Evolutionary conservation across 1,140 invertebrate species (phyloP).

Genomic region (Campodea augens): DNA sequence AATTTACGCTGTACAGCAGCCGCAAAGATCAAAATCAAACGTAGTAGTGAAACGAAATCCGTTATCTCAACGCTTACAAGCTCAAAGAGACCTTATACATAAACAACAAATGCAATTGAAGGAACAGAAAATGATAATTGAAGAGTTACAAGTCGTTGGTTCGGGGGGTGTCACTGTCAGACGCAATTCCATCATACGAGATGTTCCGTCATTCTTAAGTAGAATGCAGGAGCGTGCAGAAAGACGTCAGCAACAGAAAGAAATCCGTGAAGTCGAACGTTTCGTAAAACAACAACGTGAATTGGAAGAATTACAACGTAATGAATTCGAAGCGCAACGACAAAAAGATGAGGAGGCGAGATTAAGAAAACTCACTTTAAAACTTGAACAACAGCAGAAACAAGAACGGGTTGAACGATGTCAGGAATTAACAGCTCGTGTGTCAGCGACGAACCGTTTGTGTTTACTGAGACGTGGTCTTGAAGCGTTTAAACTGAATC

Average conservation of each 20-base stretch:
- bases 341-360: neutral
- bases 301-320: neutral
- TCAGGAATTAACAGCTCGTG: too few species aligned
- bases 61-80: neutral
- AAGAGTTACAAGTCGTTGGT: neutral
- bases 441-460: too few species aligned
- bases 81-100: neutral
- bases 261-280: neutral
- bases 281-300: neutral
- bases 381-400: too few species aligned
- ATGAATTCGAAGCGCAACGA: neutral
- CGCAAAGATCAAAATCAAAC: neutral
- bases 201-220: neutral
- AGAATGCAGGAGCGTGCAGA: neutral
- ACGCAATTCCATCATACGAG: neutral
- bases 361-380: neutral
- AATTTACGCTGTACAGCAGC: neutral
- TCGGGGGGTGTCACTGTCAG: neutral
- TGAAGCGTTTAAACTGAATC: too few species aligned
- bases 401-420: too few species aligned
- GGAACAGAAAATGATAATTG: neutral
- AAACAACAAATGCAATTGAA: neutral
- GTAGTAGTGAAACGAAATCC: neutral
- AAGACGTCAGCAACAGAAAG: neutral
- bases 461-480: too few species aligned